These are phyloP conservation scores for Gastracanthus pulcherrimus DNA, from an alignment of 2,888 invertebrate genomes.

Conservation along the genomic window DNA sequence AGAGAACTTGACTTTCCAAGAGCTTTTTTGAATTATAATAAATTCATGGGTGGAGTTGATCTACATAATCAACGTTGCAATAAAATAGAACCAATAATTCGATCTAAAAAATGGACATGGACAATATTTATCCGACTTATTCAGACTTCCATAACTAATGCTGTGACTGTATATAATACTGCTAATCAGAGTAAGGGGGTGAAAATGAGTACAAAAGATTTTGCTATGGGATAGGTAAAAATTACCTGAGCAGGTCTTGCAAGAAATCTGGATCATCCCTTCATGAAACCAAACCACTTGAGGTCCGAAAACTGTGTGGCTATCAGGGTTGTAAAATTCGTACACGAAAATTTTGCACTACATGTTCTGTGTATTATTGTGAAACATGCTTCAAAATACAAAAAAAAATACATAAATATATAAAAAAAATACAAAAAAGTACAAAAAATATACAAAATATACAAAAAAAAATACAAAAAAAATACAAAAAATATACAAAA, in stretches of 20 bases:
- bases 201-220: slow-evolving; percentile 6
- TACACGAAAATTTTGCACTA: slow-evolving; percentile 37
- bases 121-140: slow-evolving; percentile 38
- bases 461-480: too few relatives aligned
- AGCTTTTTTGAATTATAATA: too few relatives aligned
- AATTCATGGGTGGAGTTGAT: too few relatives aligned
- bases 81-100: slow-evolving; percentile 14
- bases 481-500: too few relatives aligned
- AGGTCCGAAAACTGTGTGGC: too few relatives aligned
- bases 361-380: slow-evolving; percentile 38
- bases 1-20: too few relatives aligned
- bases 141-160: slow-evolving; percentile 30
- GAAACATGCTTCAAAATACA: slow-evolving; percentile 31
- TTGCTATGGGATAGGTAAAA: slow-evolving; percentile 11
- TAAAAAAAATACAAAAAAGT: too few relatives aligned
- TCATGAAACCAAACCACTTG: too few relatives aligned
- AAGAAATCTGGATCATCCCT: too few relatives aligned
- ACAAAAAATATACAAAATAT: too few relatives aligned
- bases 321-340: slow-evolving; percentile 31
- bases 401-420: too few relatives aligned
- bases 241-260: not conserved
- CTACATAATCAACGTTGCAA: too few relatives aligned
- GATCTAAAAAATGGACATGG: slow-evolving; percentile 29
- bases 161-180: slow-evolving; percentile 20
- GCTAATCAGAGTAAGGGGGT: slow-evolving; percentile 14